These are phyloP conservation scores for Gallinago paraguaiae DNA, from an alignment of 2,113 vertebrate species.

Conservation along the genomic window DNA sequence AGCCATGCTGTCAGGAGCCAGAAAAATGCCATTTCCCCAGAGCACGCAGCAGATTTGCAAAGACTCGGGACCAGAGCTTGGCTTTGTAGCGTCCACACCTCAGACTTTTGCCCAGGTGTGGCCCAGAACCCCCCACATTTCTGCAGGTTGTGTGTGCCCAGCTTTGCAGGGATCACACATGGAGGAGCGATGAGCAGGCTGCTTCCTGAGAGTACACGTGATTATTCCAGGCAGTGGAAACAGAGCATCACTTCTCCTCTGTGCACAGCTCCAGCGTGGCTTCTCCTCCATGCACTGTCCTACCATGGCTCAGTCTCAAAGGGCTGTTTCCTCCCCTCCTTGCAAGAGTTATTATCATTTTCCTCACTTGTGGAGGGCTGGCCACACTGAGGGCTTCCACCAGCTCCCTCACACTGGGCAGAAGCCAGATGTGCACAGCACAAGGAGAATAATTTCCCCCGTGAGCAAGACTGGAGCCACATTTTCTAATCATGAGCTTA, in stretches of 20 bases:
- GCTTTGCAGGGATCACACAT: background rate
- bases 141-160: background rate
- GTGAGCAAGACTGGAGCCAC: rapidly evolving
- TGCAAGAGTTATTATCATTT: background rate
- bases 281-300: background rate
- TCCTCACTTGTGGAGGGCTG: background rate
- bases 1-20: background rate
- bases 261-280: rapidly evolving
- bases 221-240: background rate
- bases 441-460: background rate
- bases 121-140: background rate
- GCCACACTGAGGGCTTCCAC: background rate
- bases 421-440: rapidly evolving
- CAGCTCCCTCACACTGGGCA: background rate
- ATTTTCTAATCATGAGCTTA: background rate
- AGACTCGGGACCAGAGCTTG: background rate
- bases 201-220: background rate
- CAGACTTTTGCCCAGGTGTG: background rate
- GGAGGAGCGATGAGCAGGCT: background rate
- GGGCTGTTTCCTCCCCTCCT: background rate
- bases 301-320: background rate
- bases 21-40: background rate
- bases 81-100: background rate
- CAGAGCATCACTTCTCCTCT: background rate
- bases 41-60: background rate